Conservation (phyloP, 2,797 vertebrate species). For the Pteropus rufus region DNA sequence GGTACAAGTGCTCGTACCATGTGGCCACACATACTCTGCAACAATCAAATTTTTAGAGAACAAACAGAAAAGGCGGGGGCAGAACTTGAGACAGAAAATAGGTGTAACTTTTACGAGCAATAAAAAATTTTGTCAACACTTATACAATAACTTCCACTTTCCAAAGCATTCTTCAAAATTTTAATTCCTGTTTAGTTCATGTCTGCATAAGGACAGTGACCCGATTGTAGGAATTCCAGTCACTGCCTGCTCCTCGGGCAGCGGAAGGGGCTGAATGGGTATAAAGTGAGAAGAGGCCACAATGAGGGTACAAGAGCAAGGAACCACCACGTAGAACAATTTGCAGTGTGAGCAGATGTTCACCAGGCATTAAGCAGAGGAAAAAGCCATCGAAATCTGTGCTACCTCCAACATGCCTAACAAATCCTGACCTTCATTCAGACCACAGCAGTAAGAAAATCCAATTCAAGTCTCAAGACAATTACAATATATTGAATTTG, state of each 20-base stretch:
- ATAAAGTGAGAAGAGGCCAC: background rate
- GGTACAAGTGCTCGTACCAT: fast-evolving
- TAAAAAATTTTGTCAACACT: background rate
- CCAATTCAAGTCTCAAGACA: background rate
- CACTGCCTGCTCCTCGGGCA: too few relatives aligned
- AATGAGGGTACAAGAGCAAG: background rate
- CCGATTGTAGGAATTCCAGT: background rate
- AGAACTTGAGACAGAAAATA: background rate
- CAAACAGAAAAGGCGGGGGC: background rate
- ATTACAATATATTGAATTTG: background rate
- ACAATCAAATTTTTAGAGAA: background rate
- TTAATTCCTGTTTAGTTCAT: background rate
- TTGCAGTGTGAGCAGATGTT: background rate
- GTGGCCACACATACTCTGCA: background rate
- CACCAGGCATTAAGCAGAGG: background rate
- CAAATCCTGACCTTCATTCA: background rate
- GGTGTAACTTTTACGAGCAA: background rate
- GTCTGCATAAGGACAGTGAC: background rate
- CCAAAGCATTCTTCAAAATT: background rate
- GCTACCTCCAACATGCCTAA: background rate
- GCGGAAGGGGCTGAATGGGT: fast-evolving
- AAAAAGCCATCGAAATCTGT: background rate
- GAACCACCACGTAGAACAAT: background rate
- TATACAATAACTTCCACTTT: background rate
- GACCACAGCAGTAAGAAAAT: background rate